A percentile compares a stretch with the other conserved stretches of the same genome.
These are phyloP conservation scores for Mustela lutreola DNA, from an alignment of 2,113 vertebrate genomes.

Conservation along the genomic window DNA sequence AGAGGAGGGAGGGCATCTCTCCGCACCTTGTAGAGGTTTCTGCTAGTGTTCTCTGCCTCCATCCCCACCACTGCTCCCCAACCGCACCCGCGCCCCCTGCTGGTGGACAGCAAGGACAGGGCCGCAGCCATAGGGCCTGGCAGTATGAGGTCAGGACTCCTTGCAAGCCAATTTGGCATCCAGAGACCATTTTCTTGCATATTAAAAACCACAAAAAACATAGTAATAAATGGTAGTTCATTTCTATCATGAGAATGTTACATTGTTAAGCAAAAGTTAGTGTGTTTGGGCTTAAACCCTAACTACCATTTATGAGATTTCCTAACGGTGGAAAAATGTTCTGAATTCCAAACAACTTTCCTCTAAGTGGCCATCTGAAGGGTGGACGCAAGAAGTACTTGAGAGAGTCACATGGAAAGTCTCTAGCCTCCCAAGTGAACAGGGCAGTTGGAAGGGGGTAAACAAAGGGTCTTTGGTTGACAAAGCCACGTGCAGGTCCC, in stretches of 20 bases:
- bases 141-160: not conserved
- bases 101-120: not conserved
- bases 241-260: not conserved
- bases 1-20: not conserved
- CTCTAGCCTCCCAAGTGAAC: not conserved
- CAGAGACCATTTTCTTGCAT: not conserved
- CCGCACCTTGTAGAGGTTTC: not conserved
- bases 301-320: not conserved
- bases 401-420: not conserved
- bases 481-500: not conserved
- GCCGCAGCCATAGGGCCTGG: not conserved
- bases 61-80: not conserved
- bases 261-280: not conserved
- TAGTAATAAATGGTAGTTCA: not conserved
- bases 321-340: not conserved
- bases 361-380: not conserved
- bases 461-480: not conserved
- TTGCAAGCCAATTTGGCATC: not conserved
- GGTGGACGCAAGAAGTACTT: not conserved
- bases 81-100: not conserved
- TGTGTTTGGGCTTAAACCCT: not conserved
- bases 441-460: not conserved
- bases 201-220: not conserved
- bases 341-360: constrained; percentile 5
- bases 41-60: not conserved